Evolutionary conservation across 2,888 invertebrate species (phyloP).

Genomic region (Pristionchus mayeri): DNA sequence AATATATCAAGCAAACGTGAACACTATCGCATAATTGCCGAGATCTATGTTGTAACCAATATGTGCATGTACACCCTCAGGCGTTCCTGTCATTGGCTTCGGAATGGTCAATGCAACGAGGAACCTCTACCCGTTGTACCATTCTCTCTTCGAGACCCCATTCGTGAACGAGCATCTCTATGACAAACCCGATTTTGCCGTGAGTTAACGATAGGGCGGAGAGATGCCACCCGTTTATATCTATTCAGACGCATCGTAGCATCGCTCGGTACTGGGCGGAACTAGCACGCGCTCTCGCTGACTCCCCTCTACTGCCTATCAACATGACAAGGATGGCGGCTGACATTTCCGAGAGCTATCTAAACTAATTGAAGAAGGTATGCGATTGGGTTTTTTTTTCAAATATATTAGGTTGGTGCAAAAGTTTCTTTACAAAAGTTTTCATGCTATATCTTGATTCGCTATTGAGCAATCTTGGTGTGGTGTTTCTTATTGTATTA

Average conservation of each 20-base stretch:
- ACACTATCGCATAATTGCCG: neutral
- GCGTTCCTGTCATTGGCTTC: conserved; percentile 78
- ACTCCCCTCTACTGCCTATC: conserved; percentile 77
- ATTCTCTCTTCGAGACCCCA: conserved; percentile 74
- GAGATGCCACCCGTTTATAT: too few relatives aligned
- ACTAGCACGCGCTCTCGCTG: conserved; percentile 76
- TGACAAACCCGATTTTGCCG: conserved; percentile 67
- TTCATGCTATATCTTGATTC: too few relatives aligned
- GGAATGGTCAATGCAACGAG: conserved; percentile 68
- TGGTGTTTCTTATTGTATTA: too few relatives aligned
- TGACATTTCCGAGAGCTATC: conserved; percentile 58
- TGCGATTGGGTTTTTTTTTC: neutral
- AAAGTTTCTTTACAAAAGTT: too few relatives aligned
- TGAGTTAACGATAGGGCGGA: conserved; percentile 44
- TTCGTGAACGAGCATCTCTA: conserved; percentile 73
- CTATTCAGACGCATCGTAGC: conserved; percentile 73
- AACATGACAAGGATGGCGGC: conserved; percentile 76
- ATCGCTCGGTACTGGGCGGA: conserved; percentile 77
- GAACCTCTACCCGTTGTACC: conserved; percentile 72
- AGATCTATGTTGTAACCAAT: neutral
- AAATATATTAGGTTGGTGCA: too few relatives aligned
- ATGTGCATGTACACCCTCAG: conserved; percentile 8
- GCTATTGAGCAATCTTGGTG: too few relatives aligned
- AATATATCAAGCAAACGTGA: too few relatives aligned
- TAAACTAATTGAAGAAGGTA: conserved; percentile 58